These are phyloP conservation scores for Mechanitis messenoides DNA, from an alignment of 2,888 invertebrate species.

Conservation along the genomic window DNA sequence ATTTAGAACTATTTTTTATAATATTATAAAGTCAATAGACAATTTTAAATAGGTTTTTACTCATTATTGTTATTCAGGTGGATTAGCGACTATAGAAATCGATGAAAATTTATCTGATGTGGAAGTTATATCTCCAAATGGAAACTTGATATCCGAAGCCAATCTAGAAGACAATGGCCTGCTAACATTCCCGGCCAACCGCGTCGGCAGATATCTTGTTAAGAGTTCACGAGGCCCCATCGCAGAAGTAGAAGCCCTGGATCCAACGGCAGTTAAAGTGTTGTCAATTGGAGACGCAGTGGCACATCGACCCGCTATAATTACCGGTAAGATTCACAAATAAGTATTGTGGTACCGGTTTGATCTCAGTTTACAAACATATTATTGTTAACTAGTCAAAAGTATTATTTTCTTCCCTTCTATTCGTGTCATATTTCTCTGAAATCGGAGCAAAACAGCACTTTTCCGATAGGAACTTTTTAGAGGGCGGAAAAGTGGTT, in stretches of 20 bases:
- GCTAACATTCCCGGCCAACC: conserved; percentile 85
- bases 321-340: conserved; percentile 75
- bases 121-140: conserved; percentile 81
- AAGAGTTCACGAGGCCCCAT: conserved; percentile 61
- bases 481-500: too few species aligned
- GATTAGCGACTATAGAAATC: conserved; percentile 78
- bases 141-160: conserved; percentile 78
- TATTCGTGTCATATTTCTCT: too few species aligned
- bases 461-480: too few species aligned
- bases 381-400: too few species aligned
- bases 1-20: too few species aligned
- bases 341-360: too few species aligned
- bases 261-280: conserved; percentile 83
- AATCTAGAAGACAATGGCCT: conserved; percentile 76
- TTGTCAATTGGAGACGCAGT: conserved; percentile 85
- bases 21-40: too few species aligned
- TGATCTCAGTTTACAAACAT: too few species aligned
- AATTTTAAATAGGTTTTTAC: too few species aligned
- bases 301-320: conserved; percentile 87
- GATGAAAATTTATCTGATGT: conserved; percentile 78
- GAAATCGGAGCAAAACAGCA: too few species aligned
- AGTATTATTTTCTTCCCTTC: too few species aligned
- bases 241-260: conserved; percentile 84
- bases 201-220: conserved; percentile 85
- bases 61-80: conserved; percentile 42